Evolutionary conservation across 2,113 vertebrate species (phyloP).

Genomic region (Leuciscus idus): DNA sequence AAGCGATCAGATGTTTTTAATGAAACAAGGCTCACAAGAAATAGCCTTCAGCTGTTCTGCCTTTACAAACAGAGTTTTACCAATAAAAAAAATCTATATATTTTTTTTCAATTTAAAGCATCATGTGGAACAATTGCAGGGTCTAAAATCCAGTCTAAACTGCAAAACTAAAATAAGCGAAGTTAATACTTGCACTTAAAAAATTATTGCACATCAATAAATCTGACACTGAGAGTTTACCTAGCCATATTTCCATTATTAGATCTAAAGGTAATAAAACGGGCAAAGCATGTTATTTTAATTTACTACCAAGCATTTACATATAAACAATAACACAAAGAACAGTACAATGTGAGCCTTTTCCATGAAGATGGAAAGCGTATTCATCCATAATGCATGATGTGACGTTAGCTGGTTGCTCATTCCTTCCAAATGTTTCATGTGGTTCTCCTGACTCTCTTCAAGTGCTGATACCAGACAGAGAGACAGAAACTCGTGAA

Average conservation of each 20-base stretch:
- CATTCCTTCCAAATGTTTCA: slow-evolving; percentile 40
- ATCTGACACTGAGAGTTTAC: not conserved
- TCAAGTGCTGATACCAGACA: slow-evolving; percentile 47
- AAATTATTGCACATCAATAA: not conserved
- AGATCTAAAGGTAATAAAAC: not conserved
- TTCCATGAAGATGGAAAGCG: slow-evolving; percentile 9
- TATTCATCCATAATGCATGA: slow-evolving; percentile 40
- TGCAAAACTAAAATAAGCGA: slow-evolving; percentile 17
- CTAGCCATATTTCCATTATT: slow-evolving; percentile 16
- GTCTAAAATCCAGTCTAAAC: slow-evolving; percentile 18
- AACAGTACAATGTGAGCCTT: slow-evolving; percentile 7
- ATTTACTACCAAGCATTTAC: not conserved
- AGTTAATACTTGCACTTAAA: not conserved
- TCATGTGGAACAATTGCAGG: not conserved
- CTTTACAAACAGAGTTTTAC: slow-evolving; percentile 2
- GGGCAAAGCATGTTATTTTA: not conserved
- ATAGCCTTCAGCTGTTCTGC: slow-evolving; percentile 17
- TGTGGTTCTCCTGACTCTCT: slow-evolving; percentile 35
- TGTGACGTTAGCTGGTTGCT: slow-evolving; percentile 30
- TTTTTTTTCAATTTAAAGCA: not conserved
- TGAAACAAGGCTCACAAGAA: slow-evolving; percentile 2
- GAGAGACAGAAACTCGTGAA: slow-evolving; percentile 32
- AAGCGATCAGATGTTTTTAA: slow-evolving; percentile 39
- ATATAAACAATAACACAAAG: slow-evolving; percentile 7
- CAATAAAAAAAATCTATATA: not conserved